Conservation (phyloP, 2,797 vertebrate genomes). For the Salmo trutta region DNA sequence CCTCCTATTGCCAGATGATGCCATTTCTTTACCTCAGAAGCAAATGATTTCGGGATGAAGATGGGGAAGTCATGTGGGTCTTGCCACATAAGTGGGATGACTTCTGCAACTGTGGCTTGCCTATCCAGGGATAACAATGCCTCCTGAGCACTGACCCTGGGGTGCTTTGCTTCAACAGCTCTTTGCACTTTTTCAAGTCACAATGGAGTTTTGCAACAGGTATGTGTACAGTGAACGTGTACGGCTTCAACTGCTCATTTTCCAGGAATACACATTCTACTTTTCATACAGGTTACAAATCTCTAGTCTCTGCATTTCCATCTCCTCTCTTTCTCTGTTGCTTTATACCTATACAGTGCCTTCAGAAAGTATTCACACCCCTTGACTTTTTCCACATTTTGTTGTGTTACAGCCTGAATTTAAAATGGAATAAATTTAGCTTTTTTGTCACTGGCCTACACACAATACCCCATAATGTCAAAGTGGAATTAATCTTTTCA, state of each 20-base stretch:
- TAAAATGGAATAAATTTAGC: too few relatives aligned
- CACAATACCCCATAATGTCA: too few relatives aligned
- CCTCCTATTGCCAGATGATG: conserved; percentile 17
- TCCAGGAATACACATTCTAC: not conserved
- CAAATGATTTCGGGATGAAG: conserved; percentile 5
- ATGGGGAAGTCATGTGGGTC: not conserved
- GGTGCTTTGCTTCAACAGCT: not conserved
- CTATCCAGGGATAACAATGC: not conserved
- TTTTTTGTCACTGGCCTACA: too few relatives aligned
- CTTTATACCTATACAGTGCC: not conserved
- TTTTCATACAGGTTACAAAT: not conserved
- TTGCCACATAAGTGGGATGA: not conserved
- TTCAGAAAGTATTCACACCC: too few relatives aligned
- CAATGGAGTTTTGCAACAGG: not conserved
- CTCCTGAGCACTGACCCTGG: not conserved
- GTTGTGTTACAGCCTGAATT: too few relatives aligned
- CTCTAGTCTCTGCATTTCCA: not conserved
- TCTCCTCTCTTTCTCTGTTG: not conserved
- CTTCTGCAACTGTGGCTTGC: not conserved
- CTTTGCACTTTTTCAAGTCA: not conserved
- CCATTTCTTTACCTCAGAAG: conserved; percentile 21
- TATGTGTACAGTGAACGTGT: not conserved
- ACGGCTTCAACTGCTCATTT: not conserved
- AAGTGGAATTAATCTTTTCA: too few relatives aligned
- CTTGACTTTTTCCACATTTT: too few relatives aligned